Percentiles rank a stretch among this genome's conserved stretches.
phyloP scores from a whole-genome alignment of 2,113 vertebrate genomes.

The Phylloscopus trochilus region DNA sequence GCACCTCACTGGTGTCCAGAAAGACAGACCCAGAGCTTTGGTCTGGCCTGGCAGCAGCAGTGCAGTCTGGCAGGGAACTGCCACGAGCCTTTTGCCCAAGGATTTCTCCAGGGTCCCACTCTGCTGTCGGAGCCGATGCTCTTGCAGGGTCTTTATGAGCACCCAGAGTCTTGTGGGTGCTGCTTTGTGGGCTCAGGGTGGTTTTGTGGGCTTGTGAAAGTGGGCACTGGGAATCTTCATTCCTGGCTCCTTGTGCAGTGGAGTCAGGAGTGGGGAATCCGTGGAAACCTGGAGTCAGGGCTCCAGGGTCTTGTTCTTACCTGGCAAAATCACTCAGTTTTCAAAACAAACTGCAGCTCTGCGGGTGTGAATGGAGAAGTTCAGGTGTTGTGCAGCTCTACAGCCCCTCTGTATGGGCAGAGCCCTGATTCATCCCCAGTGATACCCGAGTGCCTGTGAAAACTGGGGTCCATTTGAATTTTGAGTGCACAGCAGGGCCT shows the following conservation, averaged over 20 bases:
- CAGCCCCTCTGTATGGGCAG: neutral
- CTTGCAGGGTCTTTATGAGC: neutral
- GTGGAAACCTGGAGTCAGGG: neutral
- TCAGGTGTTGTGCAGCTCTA: neutral
- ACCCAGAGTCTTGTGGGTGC: neutral
- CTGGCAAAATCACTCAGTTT: neutral
- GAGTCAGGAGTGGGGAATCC: neutral
- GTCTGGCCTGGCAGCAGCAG: neutral
- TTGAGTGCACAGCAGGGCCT: neutral
- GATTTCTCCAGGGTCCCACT: neutral
- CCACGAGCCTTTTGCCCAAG: neutral
- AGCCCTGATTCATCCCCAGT: neutral
- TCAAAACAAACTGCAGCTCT: neutral
- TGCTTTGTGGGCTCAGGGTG: neutral
- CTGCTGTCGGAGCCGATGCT: rapidly evolving
- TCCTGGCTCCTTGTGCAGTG: neutral
- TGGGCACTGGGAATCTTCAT: neutral
- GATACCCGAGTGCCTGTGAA: neutral
- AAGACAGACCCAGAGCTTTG: neutral
- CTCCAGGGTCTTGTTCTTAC: neutral
- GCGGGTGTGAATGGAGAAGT: neutral
- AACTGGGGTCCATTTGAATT: neutral
- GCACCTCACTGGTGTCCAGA: neutral
- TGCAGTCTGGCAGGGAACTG: neutral
- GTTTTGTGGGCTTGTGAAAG: neutral